These are phyloP conservation scores for Monochamus saltuarius DNA, from an alignment of 1,140 invertebrate species.

Conservation along the genomic window DNA sequence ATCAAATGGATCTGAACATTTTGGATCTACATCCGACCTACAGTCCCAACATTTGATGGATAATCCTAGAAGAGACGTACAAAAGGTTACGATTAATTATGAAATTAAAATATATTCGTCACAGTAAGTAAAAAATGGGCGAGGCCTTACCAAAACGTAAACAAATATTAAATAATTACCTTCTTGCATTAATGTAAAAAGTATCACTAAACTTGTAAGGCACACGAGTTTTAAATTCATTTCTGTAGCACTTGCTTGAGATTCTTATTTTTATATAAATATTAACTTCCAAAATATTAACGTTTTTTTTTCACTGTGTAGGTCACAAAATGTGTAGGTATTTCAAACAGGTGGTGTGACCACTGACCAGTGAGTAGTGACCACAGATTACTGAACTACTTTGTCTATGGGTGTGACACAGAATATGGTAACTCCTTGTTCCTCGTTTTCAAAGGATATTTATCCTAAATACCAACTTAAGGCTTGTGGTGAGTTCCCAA, in stretches of 20 bases:
- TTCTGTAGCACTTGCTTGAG: neutral
- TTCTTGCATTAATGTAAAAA: slow-evolving; percentile 25
- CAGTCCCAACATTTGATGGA: slow-evolving; percentile 91
- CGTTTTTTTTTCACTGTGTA: too few species aligned
- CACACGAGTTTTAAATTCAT: slow-evolving; percentile 12
- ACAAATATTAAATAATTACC: slow-evolving; percentile 14
- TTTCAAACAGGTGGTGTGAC: too few species aligned
- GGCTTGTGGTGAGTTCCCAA: too few species aligned
- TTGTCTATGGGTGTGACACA: too few species aligned
- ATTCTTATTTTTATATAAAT: too few species aligned
- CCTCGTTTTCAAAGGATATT: too few species aligned
- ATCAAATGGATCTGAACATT: slow-evolving; percentile 91
- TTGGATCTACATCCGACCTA: slow-evolving; percentile 83
- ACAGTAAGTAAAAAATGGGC: slow-evolving; percentile 2
- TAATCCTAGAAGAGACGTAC: slow-evolving; percentile 16
- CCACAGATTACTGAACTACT: too few species aligned
- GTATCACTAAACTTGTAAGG: slow-evolving; percentile 10
- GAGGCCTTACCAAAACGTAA: neutral
- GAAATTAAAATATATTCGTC: neutral
- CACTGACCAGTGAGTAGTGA: too few species aligned
- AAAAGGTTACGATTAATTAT: neutral
- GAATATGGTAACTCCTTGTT: too few species aligned
- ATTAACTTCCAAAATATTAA: too few species aligned
- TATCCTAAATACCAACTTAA: too few species aligned
- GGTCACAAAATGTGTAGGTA: too few species aligned